Percentiles rank a stretch among this genome's conserved stretches.
Conservation (phyloP, 2,888 invertebrate species). For the Netelia fuscicornis region DNA sequence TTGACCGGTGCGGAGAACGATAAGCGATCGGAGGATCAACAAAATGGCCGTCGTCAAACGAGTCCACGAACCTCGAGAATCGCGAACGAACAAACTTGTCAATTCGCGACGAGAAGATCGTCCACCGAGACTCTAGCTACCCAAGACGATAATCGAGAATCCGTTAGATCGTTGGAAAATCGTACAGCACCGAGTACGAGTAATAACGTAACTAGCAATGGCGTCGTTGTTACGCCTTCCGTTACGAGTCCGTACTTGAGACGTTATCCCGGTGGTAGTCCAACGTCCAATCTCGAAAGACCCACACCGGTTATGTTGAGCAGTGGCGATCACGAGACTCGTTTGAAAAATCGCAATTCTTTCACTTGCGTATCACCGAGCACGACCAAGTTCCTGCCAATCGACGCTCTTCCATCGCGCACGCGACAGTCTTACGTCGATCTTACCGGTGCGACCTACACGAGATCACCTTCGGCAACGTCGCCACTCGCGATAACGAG, state of each 20-base stretch:
- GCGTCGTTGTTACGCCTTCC: slow-evolving; percentile 19
- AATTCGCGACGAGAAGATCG: slow-evolving; percentile 45
- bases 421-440: slow-evolving; percentile 68
- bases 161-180: slow-evolving; percentile 29
- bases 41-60: slow-evolving; percentile 22
- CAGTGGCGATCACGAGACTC: slow-evolving; percentile 36
- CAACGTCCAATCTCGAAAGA: slow-evolving; percentile 57
- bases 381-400: slow-evolving; percentile 65
- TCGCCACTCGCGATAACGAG: slow-evolving; percentile 48
- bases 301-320: slow-evolving; percentile 56
- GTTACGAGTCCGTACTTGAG: slow-evolving; percentile 65
- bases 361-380: slow-evolving; percentile 58
- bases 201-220: slow-evolving; percentile 12
- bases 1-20: slow-evolving; percentile 73
- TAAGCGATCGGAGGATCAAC: slow-evolving; percentile 50
- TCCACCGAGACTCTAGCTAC: slow-evolving; percentile 23
- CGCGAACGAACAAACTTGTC: slow-evolving; percentile 48
- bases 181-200: slow-evolving; percentile 49
- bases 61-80: slow-evolving; percentile 57
- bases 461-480: slow-evolving; percentile 45
- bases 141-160: not conserved
- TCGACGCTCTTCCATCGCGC: slow-evolving; percentile 64
- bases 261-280: slow-evolving; percentile 58
- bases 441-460: slow-evolving; percentile 67
- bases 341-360: slow-evolving; percentile 31